Evolutionary conservation across 2,888 invertebrate genomes (phyloP), one percentile per base, ranked within the genome.

Genomic region (Ichneumon xanthorius): DNA sequence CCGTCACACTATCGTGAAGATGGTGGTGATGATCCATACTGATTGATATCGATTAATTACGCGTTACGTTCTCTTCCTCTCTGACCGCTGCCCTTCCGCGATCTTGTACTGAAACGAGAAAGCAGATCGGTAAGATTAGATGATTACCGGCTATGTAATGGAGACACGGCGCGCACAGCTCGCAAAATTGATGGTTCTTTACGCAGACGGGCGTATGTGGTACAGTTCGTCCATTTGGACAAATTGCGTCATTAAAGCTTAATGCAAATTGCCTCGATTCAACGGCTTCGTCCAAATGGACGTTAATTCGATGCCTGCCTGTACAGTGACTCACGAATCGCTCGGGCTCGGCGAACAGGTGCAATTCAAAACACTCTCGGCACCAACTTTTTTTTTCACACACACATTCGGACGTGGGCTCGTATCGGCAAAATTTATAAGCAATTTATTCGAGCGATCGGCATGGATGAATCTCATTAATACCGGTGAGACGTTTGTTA

Each of bases 1-100:
- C n/a, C 45, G 48, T 70, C 30, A 80, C 72, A 33, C 77, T 78
- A 67, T 83, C 85, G 11, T 53, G 77, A 55, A 78, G 72, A 16
- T 73, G 48, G 16, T 72, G 61, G 4, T 67, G 68, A 33, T 73
- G 58, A 11, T 68, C 80, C 82, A 85, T 85, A 73, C 77, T 73
- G 61, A 71, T 70, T 33, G 40, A 63, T 61, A 40, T 37, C 33
- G 45, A 72, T 48, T 53, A 45, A 30, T 65, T 77, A 19, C 55
- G 19, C n/a, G 26, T 58, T 65, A 65, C 55, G 33, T 45, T n/a
- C 14, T 22, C 22, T 40, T 73, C 26, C 19, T 53, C n/a, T 75
- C 14, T 22, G 16, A 30, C 19, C 53, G 53, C 58, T 63, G 33
- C 19, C 9, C 65, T 65, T 37, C 65, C 19, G 67, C 22, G 50